phyloP scores from a whole-genome alignment of 2,888 invertebrate species.

The Schrankia costaestrigalis region DNA sequence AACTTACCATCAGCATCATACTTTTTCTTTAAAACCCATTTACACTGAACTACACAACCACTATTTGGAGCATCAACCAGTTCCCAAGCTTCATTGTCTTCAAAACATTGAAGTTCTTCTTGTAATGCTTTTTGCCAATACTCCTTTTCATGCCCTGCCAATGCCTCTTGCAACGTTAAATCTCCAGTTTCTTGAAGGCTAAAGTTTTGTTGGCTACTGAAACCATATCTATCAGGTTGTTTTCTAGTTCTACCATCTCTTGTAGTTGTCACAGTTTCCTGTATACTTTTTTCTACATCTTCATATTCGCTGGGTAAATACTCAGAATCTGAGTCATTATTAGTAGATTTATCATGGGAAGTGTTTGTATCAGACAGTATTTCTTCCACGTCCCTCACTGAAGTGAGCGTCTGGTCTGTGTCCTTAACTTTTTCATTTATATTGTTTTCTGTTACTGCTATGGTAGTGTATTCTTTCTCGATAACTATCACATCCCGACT shows the following conservation, averaged over 20 bases:
- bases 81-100: slow-evolving; percentile 6
- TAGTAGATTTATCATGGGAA: background rate
- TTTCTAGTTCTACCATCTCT: background rate
- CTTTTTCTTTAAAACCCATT: slow-evolving; percentile 1
- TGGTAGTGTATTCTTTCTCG: background rate
- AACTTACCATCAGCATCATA: background rate
- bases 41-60: slow-evolving; percentile 1
- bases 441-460: slow-evolving; percentile 1
- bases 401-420: background rate
- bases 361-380: background rate
- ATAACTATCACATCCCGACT: slow-evolving; percentile 8
- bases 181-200: background rate
- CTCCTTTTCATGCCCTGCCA: background rate
- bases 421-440: background rate
- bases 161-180: background rate
- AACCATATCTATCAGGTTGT: background rate
- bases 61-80: background rate
- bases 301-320: background rate
- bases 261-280: background rate
- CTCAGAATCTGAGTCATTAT: background rate
- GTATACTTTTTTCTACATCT: background rate
- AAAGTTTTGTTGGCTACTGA: background rate
- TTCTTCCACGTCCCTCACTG: background rate
- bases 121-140: background rate
- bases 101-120: background rate